These are phyloP conservation scores for Drosophila carrolli DNA, from an alignment of 1,140 invertebrate species.

Conservation along the genomic window DNA sequence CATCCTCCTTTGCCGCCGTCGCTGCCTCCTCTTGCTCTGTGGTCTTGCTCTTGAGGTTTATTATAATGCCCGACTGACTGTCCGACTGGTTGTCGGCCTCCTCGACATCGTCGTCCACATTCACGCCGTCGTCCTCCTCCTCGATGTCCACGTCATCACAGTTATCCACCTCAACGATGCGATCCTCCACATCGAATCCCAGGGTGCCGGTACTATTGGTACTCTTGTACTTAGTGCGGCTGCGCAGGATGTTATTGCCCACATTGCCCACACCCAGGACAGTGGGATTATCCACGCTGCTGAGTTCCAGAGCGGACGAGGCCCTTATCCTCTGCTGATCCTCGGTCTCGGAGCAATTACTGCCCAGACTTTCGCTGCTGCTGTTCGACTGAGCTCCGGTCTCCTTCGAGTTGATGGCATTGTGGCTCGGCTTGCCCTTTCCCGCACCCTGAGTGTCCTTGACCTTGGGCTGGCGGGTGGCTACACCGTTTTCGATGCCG, in stretches of 20 bases:
- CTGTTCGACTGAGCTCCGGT: slow-evolving; percentile 49
- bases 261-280: slow-evolving; percentile 9
- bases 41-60: slow-evolving; percentile 42
- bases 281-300: slow-evolving; percentile 21
- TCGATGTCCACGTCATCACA: slow-evolving; percentile 40
- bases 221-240: slow-evolving; percentile 75
- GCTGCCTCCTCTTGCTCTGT: slow-evolving; percentile 4
- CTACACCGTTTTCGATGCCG: slow-evolving; percentile 71
- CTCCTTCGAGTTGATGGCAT: slow-evolving; percentile 18
- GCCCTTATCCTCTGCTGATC: slow-evolving; percentile 45
- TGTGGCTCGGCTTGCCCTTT: not conserved
- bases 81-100: slow-evolving; percentile 62
- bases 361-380: slow-evolving; percentile 74
- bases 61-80: slow-evolving; percentile 65
- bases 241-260: slow-evolving; percentile 43
- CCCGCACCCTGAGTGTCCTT: slow-evolving; percentile 60
- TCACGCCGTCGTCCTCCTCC: slow-evolving; percentile 52
- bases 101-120: slow-evolving; percentile 67
- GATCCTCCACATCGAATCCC: slow-evolving; percentile 77
- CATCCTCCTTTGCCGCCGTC: not conserved
- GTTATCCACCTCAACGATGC: slow-evolving; percentile 81
- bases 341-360: slow-evolving; percentile 34
- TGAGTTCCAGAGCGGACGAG: slow-evolving; percentile 66
- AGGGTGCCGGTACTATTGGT: slow-evolving; percentile 74
- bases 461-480: slow-evolving; percentile 44